Percentiles rank a stretch among this genome's conserved stretches.
Conservation (phyloP, 1,140 invertebrate genomes). For the Arion vulgaris region DNA sequence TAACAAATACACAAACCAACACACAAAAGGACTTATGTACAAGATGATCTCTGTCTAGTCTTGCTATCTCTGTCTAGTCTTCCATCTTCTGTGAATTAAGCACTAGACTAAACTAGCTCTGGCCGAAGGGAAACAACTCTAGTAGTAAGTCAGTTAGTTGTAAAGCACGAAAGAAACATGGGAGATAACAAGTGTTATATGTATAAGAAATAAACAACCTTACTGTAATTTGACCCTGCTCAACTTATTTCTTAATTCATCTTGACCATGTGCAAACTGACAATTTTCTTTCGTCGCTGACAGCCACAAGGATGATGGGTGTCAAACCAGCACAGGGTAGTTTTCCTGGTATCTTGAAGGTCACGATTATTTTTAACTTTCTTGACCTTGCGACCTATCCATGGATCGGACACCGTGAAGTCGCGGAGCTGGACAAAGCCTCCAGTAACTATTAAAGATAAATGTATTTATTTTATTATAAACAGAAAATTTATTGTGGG, state of each 20-base stretch:
- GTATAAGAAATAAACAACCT: background rate
- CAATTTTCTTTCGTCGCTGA: slow-evolving; percentile 79
- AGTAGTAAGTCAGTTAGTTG: no score
- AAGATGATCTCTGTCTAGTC: no score
- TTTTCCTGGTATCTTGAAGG: slow-evolving; percentile 69
- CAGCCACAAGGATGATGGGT: slow-evolving; percentile 91
- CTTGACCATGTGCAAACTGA: slow-evolving; percentile 80
- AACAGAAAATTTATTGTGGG: no score
- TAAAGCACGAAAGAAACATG: no score
- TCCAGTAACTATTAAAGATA: slow-evolving; percentile 74
- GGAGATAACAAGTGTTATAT: no score
- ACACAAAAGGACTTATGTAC: no score
- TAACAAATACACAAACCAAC: no score
- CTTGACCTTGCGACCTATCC: slow-evolving; percentile 41
- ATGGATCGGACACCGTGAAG: slow-evolving; percentile 55
- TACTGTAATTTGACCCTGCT: background rate
- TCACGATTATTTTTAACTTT: slow-evolving; percentile 41
- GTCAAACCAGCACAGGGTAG: slow-evolving; percentile 89
- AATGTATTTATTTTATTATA: background rate
- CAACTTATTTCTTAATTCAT: slow-evolving; percentile 51
- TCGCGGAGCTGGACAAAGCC: slow-evolving; percentile 82
- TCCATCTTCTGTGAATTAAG: no score
- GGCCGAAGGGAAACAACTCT: no score
- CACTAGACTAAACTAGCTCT: no score
- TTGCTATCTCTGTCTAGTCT: no score